Percentiles rank a stretch among this genome's conserved stretches.
These are phyloP conservation scores for Onthophagus taurus DNA, from an alignment of 1,140 invertebrate genomes.

Conservation along the genomic window DNA sequence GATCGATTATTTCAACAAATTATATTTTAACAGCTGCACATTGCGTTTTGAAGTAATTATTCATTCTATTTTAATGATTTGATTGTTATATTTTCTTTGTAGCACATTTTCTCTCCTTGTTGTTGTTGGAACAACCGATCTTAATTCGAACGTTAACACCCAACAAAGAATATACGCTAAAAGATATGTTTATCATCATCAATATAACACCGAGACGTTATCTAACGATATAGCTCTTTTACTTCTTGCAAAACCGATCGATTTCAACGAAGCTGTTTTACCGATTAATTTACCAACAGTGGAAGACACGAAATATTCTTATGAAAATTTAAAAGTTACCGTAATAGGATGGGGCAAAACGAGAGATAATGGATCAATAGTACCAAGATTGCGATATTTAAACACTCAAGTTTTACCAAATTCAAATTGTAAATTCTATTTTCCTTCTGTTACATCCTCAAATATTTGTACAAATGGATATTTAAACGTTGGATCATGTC, in stretches of 20 bases:
- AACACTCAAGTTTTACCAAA: slow-evolving; percentile 1
- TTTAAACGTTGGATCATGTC: not conserved
- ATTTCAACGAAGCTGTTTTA: too few relatives aligned
- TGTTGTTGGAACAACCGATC: slow-evolving; percentile 1
- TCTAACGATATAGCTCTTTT: slow-evolving; percentile 1
- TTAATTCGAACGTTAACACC: not conserved
- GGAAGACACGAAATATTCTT: slow-evolving; percentile 1
- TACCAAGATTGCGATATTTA: not conserved
- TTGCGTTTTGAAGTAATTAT: too few relatives aligned
- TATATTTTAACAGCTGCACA: too few relatives aligned
- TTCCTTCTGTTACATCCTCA: not conserved
- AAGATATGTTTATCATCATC: slow-evolving; percentile 2
- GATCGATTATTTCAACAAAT: too few relatives aligned
- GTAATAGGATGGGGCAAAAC: slow-evolving; percentile 9
- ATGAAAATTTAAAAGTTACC: not conserved
- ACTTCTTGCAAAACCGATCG: too few relatives aligned
- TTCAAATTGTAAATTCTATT: not conserved
- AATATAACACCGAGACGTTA: slow-evolving; percentile 1
- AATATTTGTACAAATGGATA: not conserved
- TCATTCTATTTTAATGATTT: too few relatives aligned
- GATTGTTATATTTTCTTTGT: too few relatives aligned
- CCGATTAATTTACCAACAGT: slow-evolving; percentile 1
- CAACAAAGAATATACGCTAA: slow-evolving; percentile 3
- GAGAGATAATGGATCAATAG: not conserved
- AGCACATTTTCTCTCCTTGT: not conserved